Evolutionary conservation across 23 tunicate genomes (phyloP).

Genomic region (Aplidium turbinatum): DNA sequence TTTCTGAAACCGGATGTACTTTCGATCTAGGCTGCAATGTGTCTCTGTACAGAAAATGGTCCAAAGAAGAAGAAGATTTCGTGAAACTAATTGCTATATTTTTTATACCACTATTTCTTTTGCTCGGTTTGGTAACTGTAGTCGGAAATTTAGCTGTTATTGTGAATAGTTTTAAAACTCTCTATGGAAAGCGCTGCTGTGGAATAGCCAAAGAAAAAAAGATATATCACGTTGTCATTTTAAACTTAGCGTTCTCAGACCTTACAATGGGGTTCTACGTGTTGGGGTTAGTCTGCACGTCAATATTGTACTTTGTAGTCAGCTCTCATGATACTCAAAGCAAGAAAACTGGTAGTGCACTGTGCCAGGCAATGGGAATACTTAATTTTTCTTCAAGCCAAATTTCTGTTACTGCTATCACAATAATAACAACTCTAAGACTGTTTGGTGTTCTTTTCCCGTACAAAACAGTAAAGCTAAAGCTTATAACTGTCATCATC

Average conservation of each 20-base stretch:
- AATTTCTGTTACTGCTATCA: slow-evolving; percentile 30
- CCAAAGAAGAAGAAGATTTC: slow-evolving; percentile 6
- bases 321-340: not conserved
- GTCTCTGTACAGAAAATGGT: not conserved
- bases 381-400: slow-evolving; percentile 32
- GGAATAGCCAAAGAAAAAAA: not conserved
- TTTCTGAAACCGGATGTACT: not conserved
- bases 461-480: slow-evolving; percentile 9
- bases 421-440: slow-evolving; percentile 5
- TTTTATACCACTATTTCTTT: not conserved
- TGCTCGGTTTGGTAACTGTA: slow-evolving; percentile 13
- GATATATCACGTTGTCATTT: slow-evolving; percentile 14
- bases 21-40: not conserved
- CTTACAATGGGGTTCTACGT: slow-evolving; percentile 23
- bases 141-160: slow-evolving; percentile 30
- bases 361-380: slow-evolving; percentile 7
- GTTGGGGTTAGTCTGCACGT: not conserved
- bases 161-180: not conserved
- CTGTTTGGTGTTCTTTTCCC: slow-evolving; percentile 16
- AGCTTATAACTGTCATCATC: not conserved
- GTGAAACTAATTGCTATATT: slow-evolving; percentile 1
- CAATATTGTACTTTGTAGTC: not conserved
- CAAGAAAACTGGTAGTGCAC: not conserved
- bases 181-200: not conserved
- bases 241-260: slow-evolving; percentile 24